phyloP scores from a whole-genome alignment of 2,113 vertebrate genomes.

The Corythoichthys intestinalis region DNA sequence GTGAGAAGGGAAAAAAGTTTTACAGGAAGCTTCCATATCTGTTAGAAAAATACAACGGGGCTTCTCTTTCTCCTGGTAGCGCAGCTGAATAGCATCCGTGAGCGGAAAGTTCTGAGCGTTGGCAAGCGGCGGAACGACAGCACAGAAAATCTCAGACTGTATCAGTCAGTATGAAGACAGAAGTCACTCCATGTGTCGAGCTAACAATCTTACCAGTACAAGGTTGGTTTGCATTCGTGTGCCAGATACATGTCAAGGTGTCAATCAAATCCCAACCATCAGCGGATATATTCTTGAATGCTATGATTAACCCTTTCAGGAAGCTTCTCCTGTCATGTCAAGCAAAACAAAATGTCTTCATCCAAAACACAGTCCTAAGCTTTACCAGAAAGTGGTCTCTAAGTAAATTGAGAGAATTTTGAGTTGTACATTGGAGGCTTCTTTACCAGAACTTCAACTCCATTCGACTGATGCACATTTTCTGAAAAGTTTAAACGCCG shows the following conservation, averaged over 20 bases:
- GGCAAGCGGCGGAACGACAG: not conserved
- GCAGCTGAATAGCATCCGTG: constrained; percentile 15
- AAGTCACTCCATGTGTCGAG: constrained; percentile 27
- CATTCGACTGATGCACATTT: not conserved
- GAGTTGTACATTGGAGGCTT: not conserved
- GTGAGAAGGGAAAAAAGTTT: constrained; percentile 18
- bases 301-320: constrained; percentile 9
- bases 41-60: constrained; percentile 56
- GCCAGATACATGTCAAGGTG: constrained; percentile 29
- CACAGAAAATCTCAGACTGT: constrained; percentile 10
- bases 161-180: constrained; percentile 2
- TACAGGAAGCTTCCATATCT: constrained; percentile 44
- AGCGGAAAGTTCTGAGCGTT: constrained; percentile 8
- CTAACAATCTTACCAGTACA: constrained; percentile 18
- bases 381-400: not conserved
- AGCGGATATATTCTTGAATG: constrained; percentile 10
- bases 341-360: constrained; percentile 1
- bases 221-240: constrained; percentile 20
- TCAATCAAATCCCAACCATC: constrained; percentile 33
- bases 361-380: not conserved
- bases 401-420: not conserved
- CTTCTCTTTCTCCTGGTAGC: constrained; percentile 1
- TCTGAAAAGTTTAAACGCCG: not conserved
- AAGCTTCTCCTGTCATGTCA: constrained; percentile 15
- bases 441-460: not conserved